Percentiles rank a stretch among this genome's conserved stretches.
Conservation (phyloP, 2,888 invertebrate species). For the Sussaba pulchella region DNA sequence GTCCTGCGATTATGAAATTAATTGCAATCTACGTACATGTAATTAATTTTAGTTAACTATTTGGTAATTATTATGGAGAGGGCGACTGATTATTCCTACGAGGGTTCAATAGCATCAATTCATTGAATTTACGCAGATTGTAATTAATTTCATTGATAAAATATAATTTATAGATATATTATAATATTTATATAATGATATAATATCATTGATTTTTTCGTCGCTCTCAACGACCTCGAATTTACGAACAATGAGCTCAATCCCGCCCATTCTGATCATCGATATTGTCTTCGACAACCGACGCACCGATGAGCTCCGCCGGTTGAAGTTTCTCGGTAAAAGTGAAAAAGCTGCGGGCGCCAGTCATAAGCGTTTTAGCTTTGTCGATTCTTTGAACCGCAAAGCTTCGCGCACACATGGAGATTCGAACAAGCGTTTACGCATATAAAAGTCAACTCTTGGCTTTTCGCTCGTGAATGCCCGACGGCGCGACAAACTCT, state of each 20-base stretch:
- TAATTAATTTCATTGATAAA: too few relatives aligned
- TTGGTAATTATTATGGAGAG: too few relatives aligned
- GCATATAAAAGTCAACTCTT: conserved; percentile 55
- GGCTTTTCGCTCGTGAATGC: conserved; percentile 27
- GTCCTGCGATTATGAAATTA: too few relatives aligned
- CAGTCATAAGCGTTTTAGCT: conserved; percentile 31
- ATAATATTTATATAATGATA: too few relatives aligned
- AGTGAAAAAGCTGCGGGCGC: conserved; percentile 48
- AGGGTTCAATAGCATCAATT: too few relatives aligned
- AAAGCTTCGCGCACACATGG: conserved; percentile 4
- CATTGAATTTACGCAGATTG: too few relatives aligned
- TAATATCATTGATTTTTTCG: too few relatives aligned
- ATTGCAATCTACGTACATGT: too few relatives aligned
- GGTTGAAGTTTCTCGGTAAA: conserved; percentile 16
- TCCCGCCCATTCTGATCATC: conserved; percentile 29
- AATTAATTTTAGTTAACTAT: too few relatives aligned
- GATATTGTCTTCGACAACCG: conserved; percentile 50
- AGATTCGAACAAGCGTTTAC: conserved; percentile 27
- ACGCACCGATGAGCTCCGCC: conserved; percentile 20
- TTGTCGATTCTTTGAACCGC: conserved; percentile 52
- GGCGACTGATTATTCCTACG: too few relatives aligned
- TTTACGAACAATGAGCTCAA: conserved; percentile 31
- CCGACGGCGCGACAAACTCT: conserved; percentile 42
- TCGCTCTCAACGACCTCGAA: background rate
- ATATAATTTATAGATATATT: too few relatives aligned